Percentiles rank a stretch among this genome's conserved stretches.
phyloP scores from a whole-genome alignment of 2,113 vertebrate genomes.

The Aptenodytes forsteri region DNA sequence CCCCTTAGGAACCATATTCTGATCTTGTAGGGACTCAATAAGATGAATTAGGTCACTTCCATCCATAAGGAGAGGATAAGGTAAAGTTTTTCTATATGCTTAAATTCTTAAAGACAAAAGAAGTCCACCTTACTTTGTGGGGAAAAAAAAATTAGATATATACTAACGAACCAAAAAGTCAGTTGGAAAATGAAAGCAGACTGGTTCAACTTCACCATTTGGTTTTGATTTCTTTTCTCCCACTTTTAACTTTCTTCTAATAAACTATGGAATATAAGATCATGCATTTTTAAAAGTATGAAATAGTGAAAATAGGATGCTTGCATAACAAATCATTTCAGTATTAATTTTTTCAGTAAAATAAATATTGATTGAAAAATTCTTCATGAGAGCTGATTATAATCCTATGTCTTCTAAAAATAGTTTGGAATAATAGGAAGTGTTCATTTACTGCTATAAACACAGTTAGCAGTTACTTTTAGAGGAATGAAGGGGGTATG shows the following conservation, averaged over 20 bases:
- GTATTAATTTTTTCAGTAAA: neutral
- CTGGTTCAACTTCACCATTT: neutral
- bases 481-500: neutral
- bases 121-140: neutral
- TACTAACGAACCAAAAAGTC: neutral
- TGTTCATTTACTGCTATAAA: neutral
- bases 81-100: neutral
- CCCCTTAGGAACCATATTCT: neutral
- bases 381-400: neutral
- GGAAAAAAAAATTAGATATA: rapidly evolving
- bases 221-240: neutral
- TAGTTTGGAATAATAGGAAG: neutral
- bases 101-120: neutral
- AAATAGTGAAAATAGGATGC: neutral
- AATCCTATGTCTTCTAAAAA: neutral
- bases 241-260: neutral
- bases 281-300: neutral
- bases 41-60: neutral
- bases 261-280: neutral
- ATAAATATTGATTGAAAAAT: neutral
- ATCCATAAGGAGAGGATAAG: neutral
- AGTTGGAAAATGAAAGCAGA: neutral
- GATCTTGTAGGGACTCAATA: rapidly evolving
- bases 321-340: neutral
- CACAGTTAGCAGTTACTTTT: neutral